A percentile compares a stretch with the other conserved stretches of the same genome.
phyloP scores from a whole-genome alignment of 2,888 invertebrate genomes.

The Eupithecia insigniata region DNA sequence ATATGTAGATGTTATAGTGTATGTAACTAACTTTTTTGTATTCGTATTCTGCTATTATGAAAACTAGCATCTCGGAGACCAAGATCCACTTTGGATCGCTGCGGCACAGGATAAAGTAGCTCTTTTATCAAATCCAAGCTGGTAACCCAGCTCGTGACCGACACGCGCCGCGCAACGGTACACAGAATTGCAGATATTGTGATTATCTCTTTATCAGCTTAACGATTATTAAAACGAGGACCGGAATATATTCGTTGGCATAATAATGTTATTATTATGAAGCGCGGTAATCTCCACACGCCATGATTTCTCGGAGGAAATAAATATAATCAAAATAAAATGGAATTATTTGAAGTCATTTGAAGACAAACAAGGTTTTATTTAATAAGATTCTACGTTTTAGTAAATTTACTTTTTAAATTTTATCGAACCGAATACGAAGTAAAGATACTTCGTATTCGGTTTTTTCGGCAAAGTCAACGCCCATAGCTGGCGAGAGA shows the following conservation, averaged over 20 bases:
- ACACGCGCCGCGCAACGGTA: constrained; percentile 76
- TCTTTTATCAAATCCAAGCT: background rate
- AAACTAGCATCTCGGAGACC: too few relatives aligned
- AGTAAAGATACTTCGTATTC: too few relatives aligned
- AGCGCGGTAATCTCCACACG: constrained; percentile 27
- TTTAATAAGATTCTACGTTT: background rate
- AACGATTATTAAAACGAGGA: constrained; percentile 51
- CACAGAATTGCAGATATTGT: constrained; percentile 47
- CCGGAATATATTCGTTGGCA: constrained; percentile 37
- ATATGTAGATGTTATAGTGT: too few relatives aligned
- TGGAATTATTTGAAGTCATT: background rate
- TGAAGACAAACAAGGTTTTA: background rate
- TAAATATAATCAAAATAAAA: constrained; percentile 1
- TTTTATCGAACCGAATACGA: too few relatives aligned
- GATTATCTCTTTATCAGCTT: constrained; percentile 62
- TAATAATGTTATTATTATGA: constrained; percentile 43
- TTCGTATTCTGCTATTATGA: too few relatives aligned
- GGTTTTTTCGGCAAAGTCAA: too few relatives aligned
- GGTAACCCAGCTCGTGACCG: constrained; percentile 49
- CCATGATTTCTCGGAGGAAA: constrained; percentile 14
- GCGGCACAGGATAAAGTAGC: too few relatives aligned
- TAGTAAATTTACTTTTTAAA: background rate
- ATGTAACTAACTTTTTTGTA: too few relatives aligned
- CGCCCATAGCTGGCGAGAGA: too few relatives aligned
- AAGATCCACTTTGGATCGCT: too few relatives aligned